Base-by-base conservation (phyloP, 2,888 invertebrate genomes). In the Dryadula phaetusa region DNA sequence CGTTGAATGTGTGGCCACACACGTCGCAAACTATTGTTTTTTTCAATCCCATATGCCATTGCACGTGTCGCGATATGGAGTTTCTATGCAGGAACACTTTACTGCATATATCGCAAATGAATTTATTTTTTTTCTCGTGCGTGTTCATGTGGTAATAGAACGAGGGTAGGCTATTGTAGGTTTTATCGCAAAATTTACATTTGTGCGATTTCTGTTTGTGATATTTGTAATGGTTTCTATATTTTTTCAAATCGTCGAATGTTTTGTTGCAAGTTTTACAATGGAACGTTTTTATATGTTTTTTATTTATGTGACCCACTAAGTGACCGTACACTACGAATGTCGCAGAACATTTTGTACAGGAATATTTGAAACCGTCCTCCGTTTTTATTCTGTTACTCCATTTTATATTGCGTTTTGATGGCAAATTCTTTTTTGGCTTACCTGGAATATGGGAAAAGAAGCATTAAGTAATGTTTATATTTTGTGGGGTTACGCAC, bases 1-100 rank as follows among this genome's bases (percentile, higher is more conserved):
- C 76, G 53, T 78, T 76, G 53, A 76, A 79, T 0, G 61, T 10
- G 5, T 67, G 44, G 0, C 78, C 78, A 53, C 80, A 80, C 2
- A 73, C 20, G 3, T 78, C 71, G 34, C 80, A 80, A 0, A 76
- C 64, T 10, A 56, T 66, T n/a, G 46, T 66, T 37, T 73, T 77
- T 5, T 65, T 68, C 0, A 16, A 62, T 0, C 77, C 78, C 6
- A 66, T 60, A 47, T 80, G 80, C 14, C 61, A 62, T 2, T 42
- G 42, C 0, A 80, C n/a, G 28, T 80, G 80, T 12, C 58, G 67
- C 3, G 14, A 53, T 1, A 80, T 44, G 0, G 70, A 25, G 0
- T 22, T 10, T 46, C 72, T 75, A 22, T 70, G 40, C 0, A 52
- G 8, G 8, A 76, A 76, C 1, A 69, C 61, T 60, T 75, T 78